A percentile compares a stretch with the other conserved stretches of the same genome.
Conservation (phyloP, 2,797 vertebrate genomes). For the Psittacula derbiana region DNA sequence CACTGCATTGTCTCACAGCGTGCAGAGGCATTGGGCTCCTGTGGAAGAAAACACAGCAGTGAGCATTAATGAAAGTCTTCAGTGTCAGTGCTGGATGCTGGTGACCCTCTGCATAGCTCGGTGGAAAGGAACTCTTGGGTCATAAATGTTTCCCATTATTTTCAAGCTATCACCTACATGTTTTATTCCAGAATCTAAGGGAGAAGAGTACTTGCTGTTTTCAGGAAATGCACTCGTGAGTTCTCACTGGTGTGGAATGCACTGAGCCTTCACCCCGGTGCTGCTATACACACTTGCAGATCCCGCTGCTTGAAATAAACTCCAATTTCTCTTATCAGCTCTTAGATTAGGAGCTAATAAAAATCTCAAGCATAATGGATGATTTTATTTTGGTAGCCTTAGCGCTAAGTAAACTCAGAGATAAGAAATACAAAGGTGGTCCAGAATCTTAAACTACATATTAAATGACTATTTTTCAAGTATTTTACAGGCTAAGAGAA, state of each 20-base stretch:
- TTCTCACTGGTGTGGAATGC: rapidly evolving
- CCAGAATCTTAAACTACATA: neutral
- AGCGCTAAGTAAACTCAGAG: neutral
- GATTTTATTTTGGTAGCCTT: neutral
- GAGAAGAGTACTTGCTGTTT: rapidly evolving
- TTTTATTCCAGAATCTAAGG: rapidly evolving
- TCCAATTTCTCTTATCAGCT: neutral
- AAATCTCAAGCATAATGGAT: neutral
- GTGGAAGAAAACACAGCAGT: rapidly evolving
- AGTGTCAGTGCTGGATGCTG: rapidly evolving
- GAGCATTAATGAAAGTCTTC: neutral
- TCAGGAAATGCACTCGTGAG: neutral
- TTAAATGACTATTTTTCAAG: neutral
- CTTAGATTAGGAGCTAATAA: neutral
- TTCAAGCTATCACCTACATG: neutral
- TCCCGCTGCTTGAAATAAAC: neutral
- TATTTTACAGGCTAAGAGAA: neutral
- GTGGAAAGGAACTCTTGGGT: neutral
- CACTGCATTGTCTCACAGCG: rapidly evolving
- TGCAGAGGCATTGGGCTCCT: neutral
- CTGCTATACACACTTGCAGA: neutral
- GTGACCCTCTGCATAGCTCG: neutral
- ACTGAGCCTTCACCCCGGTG: rapidly evolving
- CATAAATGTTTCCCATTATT: rapidly evolving
- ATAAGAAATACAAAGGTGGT: neutral